Base-by-base conservation (phyloP, 2,797 vertebrate genomes). In the Pangasius mekongensis region DNA sequence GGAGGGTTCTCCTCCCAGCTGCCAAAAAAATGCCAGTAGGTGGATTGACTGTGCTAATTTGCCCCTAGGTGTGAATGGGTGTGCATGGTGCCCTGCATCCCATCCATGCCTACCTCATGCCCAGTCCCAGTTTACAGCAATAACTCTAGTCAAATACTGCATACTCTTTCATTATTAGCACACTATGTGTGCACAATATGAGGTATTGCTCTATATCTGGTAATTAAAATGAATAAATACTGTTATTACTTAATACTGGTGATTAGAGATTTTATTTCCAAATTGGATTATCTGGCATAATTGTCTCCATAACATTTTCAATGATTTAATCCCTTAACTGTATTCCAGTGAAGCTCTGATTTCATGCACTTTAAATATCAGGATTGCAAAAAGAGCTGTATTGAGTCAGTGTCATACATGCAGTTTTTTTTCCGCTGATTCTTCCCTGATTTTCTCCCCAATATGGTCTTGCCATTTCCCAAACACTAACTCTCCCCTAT, bases 241-340 rank as follows among this genome's bases (percentile, higher is more conserved):
- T 47, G 88, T 89, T 87, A 91, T 88, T 64, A 87, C 71, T 85
- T 88, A 88, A 89, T 89, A 64, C 87, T 67, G n/a, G 80, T 30
- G 78, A 90, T 89, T 84, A 88, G 83, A 36, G 81, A 54, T 87
- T 87, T 66, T 54, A 74, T 87, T 88, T 90, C 78, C 18, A 86
- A 91, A 90, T 77, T 87, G 87, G 87, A 88, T 91, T 91, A 89
- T 90, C 43, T 86, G 36, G 54, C 67, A 39, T 56, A 83, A 88
- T 89, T 90, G 82, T 90, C 56, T 83, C 54, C 84, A 87, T 47
- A 82, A 88, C 82, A 85, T 84, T 86, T 39, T 83, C 71, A 76
- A 81, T 90, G 56, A 88, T 89, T 86, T 62, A 86, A 76, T 90
- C 85, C 58, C 69, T 90, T 84, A 85, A 89, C 67, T 84, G 60